phyloP scores from a whole-genome alignment of 1,140 invertebrate genomes.

The Artemia franciscana region DNA sequence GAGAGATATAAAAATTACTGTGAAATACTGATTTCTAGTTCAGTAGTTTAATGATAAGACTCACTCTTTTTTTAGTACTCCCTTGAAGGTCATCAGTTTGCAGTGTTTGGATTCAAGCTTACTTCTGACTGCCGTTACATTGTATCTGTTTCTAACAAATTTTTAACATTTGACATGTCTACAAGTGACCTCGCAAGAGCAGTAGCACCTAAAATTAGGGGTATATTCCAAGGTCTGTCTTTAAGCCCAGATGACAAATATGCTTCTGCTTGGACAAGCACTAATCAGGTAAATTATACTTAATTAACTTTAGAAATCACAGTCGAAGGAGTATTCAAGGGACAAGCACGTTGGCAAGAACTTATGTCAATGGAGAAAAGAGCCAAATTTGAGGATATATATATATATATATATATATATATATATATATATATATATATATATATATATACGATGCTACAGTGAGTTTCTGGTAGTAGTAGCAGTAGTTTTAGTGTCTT shows the following conservation, averaged over 20 bases:
- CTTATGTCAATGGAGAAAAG: too few species aligned
- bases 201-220: constrained; percentile 45
- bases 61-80: constrained; percentile 44
- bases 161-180: constrained; percentile 90
- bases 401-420: too few species aligned
- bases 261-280: constrained; percentile 86
- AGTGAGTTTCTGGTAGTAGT: too few species aligned
- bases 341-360: too few species aligned
- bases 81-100: constrained; percentile 89
- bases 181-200: constrained; percentile 76
- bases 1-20: background rate
- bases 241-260: constrained; percentile 86
- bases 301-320: too few species aligned
- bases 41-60: too few species aligned
- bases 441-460: too few species aligned
- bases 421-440: too few species aligned
- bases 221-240: constrained; percentile 35
- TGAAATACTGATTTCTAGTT: background rate
- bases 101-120: constrained; percentile 77
- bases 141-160: constrained; percentile 84
- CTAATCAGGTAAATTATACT: constrained; percentile 64
- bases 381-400: too few species aligned
- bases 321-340: too few species aligned
- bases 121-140: constrained; percentile 81
- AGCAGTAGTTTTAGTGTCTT: too few species aligned